These are phyloP conservation scores for Enoplosus armatus DNA, from an alignment of 2,797 vertebrate genomes.

Conservation along the genomic window DNA sequence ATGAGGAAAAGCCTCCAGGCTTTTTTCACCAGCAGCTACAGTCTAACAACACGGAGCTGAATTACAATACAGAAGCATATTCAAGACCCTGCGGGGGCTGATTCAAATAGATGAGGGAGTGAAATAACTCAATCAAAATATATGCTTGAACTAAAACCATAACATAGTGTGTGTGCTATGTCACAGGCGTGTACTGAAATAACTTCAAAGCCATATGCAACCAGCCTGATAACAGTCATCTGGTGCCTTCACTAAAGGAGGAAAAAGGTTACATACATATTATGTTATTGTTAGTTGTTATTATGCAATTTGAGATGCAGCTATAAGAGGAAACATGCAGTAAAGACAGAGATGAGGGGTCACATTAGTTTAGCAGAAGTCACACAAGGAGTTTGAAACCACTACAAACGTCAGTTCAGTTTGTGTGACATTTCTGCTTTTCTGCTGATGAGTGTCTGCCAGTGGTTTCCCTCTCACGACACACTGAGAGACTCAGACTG, in stretches of 20 bases:
- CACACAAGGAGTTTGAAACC: background rate
- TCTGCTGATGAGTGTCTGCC: constrained; percentile 38
- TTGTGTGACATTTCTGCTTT: background rate
- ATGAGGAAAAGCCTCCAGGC: background rate
- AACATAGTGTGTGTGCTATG: background rate
- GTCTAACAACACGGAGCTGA: background rate
- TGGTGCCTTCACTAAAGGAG: background rate
- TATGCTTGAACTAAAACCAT: background rate
- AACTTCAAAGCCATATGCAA: background rate
- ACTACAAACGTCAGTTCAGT: background rate
- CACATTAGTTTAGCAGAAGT: background rate
- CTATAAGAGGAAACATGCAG: background rate
- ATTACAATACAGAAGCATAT: background rate
- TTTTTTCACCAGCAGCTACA: background rate
- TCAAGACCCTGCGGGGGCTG: background rate
- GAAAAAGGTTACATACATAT: background rate
- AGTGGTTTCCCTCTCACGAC: constrained; percentile 5
- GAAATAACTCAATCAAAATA: background rate
- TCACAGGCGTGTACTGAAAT: background rate
- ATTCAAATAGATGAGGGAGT: background rate
- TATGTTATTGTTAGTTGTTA: constrained; percentile 3
- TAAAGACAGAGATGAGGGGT: background rate
- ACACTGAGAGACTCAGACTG: background rate
- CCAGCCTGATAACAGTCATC: background rate
- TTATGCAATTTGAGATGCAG: background rate